Conservation (phyloP, 2,797 vertebrate genomes). For the Decapterus maruadsi region DNA sequence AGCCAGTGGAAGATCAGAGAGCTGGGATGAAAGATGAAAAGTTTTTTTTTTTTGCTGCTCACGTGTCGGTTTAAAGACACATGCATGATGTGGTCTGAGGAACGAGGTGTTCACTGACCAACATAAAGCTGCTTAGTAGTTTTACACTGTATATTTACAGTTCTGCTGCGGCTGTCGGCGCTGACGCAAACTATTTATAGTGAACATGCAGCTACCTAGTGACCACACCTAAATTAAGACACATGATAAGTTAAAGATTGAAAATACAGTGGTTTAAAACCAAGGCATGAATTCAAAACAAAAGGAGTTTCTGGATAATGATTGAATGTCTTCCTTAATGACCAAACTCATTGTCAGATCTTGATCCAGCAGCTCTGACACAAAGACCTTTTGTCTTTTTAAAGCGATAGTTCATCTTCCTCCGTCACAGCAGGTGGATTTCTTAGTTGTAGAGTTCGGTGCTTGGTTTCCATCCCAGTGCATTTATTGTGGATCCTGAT, state of each 20-base stretch:
- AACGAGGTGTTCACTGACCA: background rate
- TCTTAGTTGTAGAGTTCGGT: background rate
- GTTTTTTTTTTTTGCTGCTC: background rate
- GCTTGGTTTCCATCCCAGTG: conserved; percentile 38
- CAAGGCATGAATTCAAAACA: too few relatives aligned
- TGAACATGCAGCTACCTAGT: background rate
- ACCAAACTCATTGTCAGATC: background rate
- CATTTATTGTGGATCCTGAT: conserved; percentile 58
- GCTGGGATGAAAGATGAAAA: background rate
- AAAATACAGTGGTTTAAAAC: too few relatives aligned
- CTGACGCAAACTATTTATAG: background rate
- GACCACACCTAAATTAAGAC: too few relatives aligned
- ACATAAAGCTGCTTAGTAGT: background rate
- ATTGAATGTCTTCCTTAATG: background rate
- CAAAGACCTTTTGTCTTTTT: background rate
- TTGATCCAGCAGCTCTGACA: background rate
- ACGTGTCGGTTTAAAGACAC: background rate
- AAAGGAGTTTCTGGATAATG: background rate
- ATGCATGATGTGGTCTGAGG: background rate
- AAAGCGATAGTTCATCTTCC: background rate
- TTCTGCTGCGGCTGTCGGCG: background rate
- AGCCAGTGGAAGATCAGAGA: background rate
- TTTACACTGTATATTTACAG: background rate
- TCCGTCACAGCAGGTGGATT: conserved; percentile 10
- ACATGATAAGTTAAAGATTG: background rate